phyloP scores from a whole-genome alignment of 2,888 invertebrate genomes.

The Dynastes grantii region DNA sequence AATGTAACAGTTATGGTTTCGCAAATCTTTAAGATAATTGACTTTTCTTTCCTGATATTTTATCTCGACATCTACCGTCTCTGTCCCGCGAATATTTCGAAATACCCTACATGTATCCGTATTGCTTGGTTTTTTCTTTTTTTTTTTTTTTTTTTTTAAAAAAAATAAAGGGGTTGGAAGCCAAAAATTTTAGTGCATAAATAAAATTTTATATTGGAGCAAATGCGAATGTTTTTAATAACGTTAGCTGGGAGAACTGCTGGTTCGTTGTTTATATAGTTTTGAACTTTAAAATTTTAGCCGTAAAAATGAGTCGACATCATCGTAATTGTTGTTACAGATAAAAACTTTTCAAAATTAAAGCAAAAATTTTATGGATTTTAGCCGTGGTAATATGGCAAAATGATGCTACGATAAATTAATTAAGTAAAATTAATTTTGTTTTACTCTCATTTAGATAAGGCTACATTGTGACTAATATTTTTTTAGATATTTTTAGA shows the following conservation, averaged over 20 bases:
- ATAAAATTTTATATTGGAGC: slow-evolving; percentile 46
- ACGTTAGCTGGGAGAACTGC: background rate
- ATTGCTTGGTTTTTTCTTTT: background rate
- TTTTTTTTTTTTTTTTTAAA: slow-evolving; percentile 14
- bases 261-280: slow-evolving; percentile 21
- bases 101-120: background rate
- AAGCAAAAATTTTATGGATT: no score
- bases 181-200: slow-evolving; percentile 45
- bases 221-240: slow-evolving; percentile 29
- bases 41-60: no score
- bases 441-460: no score
- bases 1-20: no score
- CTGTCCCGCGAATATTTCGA: background rate
- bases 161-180: no score
- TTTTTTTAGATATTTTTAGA: no score
- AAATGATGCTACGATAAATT: no score
- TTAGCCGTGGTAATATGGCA: no score
- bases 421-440: no score
- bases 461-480: no score
- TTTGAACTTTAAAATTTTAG: slow-evolving; percentile 18
- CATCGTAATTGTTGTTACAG: background rate
- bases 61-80: background rate
- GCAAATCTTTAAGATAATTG: no score
- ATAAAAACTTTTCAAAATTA: background rate
- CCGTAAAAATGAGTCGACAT: background rate